A percentile compares a stretch with the other conserved stretches of the same genome.
Evolutionary conservation across 1,140 invertebrate genomes (phyloP).

Genomic region (Bombus turneri): DNA sequence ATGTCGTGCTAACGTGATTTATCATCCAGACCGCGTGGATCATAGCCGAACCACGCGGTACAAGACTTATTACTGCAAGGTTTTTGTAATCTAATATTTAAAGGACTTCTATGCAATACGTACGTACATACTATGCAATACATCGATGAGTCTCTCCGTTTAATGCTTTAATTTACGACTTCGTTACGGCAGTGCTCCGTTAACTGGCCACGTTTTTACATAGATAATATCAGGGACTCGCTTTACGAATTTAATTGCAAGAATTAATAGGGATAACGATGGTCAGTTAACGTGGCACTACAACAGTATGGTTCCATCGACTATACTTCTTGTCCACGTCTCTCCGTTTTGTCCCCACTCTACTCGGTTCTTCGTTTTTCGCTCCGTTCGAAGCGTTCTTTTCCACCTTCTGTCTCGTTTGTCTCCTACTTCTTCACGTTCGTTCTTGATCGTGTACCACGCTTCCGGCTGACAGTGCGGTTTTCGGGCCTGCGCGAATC

Average conservation of each 20-base stretch:
- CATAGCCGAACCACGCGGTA: background rate
- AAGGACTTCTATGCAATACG: background rate
- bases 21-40: background rate
- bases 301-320: too few species aligned
- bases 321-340: background rate
- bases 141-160: background rate
- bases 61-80: background rate
- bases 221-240: background rate
- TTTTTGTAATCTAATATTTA: background rate
- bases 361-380: background rate
- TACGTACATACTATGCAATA: too few species aligned
- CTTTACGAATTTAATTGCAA: background rate
- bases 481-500: constrained; percentile 57
- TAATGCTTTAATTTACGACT: background rate
- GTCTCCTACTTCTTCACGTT: constrained; percentile 11
- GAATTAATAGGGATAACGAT: background rate
- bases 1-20: background rate
- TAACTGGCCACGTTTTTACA: background rate
- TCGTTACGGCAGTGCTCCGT: background rate
- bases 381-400: constrained; percentile 7
- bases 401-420: constrained; percentile 10
- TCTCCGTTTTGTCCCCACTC: background rate
- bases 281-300: background rate
- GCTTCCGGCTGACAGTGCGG: constrained; percentile 68
- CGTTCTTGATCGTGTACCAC: constrained; percentile 53